A percentile compares a stretch with the other conserved stretches of the same genome.
These are phyloP conservation scores for Barbus barbus DNA, from an alignment of 2,113 vertebrate genomes.

Conservation along the genomic window DNA sequence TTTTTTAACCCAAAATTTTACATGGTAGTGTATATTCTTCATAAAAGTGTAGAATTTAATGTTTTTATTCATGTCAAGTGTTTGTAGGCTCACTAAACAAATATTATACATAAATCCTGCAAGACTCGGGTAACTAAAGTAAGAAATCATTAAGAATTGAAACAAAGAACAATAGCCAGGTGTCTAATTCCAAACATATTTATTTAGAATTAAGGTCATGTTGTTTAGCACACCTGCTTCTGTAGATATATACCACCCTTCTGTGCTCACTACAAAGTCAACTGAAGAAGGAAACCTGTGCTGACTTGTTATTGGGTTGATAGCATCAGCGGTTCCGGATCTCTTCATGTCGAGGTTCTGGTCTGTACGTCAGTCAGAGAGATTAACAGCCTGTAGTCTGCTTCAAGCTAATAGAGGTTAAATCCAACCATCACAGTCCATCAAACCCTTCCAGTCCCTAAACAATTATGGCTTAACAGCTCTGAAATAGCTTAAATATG, in stretches of 20 bases:
- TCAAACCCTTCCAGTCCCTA: conserved; percentile 21
- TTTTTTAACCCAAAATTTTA: no score
- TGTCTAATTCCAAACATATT: conserved; percentile 9
- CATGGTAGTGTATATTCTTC: no score
- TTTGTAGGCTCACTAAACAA: background rate
- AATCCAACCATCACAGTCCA: conserved; percentile 38
- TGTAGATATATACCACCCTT: background rate
- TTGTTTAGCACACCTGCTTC: background rate
- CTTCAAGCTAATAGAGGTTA: conserved; percentile 39
- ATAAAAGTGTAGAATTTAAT: background rate
- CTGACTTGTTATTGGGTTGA: background rate
- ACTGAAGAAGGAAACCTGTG: background rate
- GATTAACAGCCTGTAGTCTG: conserved; percentile 15
- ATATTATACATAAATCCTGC: background rate
- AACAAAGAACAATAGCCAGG: no score
- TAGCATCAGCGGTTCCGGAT: background rate
- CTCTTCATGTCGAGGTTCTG: background rate
- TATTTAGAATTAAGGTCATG: conserved; percentile 12
- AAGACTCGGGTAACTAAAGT: background rate
- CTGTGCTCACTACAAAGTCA: background rate
- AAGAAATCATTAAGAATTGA: background rate
- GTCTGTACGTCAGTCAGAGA: conserved; percentile 3
- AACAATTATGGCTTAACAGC: conserved; percentile 31
- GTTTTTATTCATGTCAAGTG: no score
- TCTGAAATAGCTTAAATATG: conserved; percentile 1